Evolutionary conservation across 2,113 vertebrate genomes (phyloP).

Genomic region (Xyliphius kryptos): DNA sequence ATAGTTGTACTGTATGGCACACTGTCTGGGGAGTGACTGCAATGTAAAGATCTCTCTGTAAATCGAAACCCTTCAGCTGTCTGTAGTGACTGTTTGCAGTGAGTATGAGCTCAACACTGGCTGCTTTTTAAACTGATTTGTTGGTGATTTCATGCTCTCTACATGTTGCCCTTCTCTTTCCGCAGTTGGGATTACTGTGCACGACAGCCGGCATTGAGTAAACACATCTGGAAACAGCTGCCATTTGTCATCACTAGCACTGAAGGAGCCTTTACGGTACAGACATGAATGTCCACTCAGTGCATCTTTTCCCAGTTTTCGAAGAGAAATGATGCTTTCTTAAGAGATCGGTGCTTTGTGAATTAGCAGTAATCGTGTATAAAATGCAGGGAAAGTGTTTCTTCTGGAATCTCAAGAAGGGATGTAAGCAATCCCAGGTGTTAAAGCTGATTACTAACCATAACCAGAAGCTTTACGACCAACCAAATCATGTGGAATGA

Average conservation of each 20-base stretch:
- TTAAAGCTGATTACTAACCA: no score
- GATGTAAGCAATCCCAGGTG: no score
- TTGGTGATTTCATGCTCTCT: constrained; percentile 60
- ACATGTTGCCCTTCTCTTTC: constrained; percentile 51
- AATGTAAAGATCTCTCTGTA: constrained; percentile 30
- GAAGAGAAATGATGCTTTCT: no score
- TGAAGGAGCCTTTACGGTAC: constrained; percentile 20
- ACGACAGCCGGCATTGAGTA: constrained; percentile 63
- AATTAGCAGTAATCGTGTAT: no score
- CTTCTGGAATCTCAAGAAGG: no score
- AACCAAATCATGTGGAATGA: no score
- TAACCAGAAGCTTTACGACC: no score
- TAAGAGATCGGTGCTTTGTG: no score
- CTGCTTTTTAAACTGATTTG: constrained; percentile 53
- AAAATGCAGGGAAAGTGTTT: no score
- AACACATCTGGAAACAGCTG: constrained; percentile 70
- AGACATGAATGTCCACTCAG: constrained; percentile 2
- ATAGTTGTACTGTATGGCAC: not conserved
- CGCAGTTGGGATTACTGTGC: constrained; percentile 57
- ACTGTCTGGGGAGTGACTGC: not conserved
- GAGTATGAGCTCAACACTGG: constrained; percentile 55
- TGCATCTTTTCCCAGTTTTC: no score
- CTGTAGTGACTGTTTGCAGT: constrained; percentile 61
- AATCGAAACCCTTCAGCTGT: constrained; percentile 48
- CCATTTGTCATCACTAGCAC: constrained; percentile 41